These are phyloP conservation scores for Drosophila arawakana DNA, from an alignment of 1,140 invertebrate genomes.

Conservation along the genomic window DNA sequence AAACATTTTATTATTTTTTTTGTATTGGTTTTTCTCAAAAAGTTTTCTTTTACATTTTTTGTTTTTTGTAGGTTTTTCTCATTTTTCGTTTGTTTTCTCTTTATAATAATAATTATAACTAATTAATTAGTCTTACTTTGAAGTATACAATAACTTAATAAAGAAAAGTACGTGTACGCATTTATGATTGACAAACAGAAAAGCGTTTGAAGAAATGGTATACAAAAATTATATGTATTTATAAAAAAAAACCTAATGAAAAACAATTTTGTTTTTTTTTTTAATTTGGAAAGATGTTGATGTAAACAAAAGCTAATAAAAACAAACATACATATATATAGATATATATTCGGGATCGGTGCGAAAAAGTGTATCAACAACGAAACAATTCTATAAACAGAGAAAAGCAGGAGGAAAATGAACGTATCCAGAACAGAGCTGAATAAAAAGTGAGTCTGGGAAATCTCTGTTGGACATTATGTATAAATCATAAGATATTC, in stretches of 20 bases:
- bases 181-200: conserved; percentile 61
- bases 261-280: conserved; percentile 29
- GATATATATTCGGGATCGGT: conserved; percentile 16
- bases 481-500: conserved; percentile 21
- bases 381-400: conserved; percentile 46
- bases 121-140: conserved; percentile 82
- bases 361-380: conserved; percentile 41
- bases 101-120: conserved; percentile 56
- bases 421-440: conserved; percentile 1
- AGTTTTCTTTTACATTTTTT: conserved; percentile 58
- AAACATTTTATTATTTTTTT: conserved; percentile 82
- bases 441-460: conserved; percentile 10
- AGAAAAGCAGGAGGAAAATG: conserved; percentile 3
- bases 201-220: conserved; percentile 45
- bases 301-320: conserved; percentile 27
- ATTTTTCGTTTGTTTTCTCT: conserved; percentile 47
- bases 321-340: conserved; percentile 1
- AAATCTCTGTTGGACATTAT: conserved; percentile 1
- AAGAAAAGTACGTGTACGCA: conserved; percentile 64
- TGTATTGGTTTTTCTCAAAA: conserved; percentile 66
- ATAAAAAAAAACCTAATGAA: conserved; percentile 36
- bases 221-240: neutral
- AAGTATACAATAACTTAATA: conserved; percentile 79
- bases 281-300: conserved; percentile 22
- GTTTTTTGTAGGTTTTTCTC: conserved; percentile 48